A percentile compares a stretch with the other conserved stretches of the same genome.
These are phyloP conservation scores for Chauna torquata DNA, from an alignment of 2,113 vertebrate species.

Conservation along the genomic window DNA sequence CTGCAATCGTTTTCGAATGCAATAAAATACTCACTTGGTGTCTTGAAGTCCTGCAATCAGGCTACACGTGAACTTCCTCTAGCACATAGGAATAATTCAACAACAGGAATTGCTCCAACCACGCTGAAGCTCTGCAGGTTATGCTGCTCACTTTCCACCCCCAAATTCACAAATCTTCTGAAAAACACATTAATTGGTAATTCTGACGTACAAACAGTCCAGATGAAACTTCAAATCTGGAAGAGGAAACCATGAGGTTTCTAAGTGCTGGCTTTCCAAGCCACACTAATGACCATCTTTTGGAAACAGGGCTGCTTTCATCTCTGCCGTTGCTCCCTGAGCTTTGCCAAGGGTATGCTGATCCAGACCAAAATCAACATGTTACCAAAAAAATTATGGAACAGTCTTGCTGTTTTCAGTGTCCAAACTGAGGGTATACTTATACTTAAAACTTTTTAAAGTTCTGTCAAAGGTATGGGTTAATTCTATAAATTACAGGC, in stretches of 20 bases:
- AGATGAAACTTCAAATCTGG: neutral
- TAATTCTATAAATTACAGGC: neutral
- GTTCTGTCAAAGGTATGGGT: neutral
- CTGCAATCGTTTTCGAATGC: neutral
- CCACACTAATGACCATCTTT: neutral
- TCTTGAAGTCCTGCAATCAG: neutral
- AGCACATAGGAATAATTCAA: neutral
- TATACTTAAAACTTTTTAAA: neutral
- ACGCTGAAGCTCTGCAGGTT: fast-evolving
- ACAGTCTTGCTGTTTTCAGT: neutral
- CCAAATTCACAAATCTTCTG: neutral
- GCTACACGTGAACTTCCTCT: fast-evolving
- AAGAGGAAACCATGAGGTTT: neutral
- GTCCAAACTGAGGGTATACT: neutral
- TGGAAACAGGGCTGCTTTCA: neutral
- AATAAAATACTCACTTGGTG: neutral
- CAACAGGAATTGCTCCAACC: neutral
- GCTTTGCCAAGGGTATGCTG: neutral
- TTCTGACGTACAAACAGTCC: neutral
- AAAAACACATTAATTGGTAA: neutral
- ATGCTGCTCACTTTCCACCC: neutral
- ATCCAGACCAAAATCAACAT: neutral
- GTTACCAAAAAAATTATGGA: neutral
- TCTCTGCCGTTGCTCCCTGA: neutral
- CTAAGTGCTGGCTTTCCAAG: neutral